These are phyloP conservation scores for Drosophila tsacasi DNA, from an alignment of 1,140 invertebrate species.

Conservation along the genomic window DNA sequence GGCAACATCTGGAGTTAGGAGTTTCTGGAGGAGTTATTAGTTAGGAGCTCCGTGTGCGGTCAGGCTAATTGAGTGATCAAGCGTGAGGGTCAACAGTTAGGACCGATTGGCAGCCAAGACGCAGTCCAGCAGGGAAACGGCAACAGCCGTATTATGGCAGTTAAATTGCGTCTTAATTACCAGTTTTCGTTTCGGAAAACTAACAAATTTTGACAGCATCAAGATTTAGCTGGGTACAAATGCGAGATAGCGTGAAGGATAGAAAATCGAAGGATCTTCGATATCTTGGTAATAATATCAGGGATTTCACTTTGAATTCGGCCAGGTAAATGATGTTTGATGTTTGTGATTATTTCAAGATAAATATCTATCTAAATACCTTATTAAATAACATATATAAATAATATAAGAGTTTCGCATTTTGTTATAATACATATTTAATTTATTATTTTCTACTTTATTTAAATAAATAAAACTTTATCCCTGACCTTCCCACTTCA, in stretches of 20 bases:
- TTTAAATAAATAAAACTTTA: neutral
- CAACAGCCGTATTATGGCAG: constrained; percentile 31
- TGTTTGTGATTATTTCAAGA: too few species aligned
- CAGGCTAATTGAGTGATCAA: constrained; percentile 64
- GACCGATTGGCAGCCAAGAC: constrained; percentile 18
- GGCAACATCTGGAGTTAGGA: constrained; percentile 51
- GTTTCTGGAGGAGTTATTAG: constrained; percentile 31
- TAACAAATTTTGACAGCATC: constrained; percentile 54
- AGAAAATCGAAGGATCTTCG: neutral
- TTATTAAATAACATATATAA: neutral
- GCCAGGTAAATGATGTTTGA: too few species aligned
- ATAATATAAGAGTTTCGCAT: too few species aligned
- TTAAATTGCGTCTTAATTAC: constrained; percentile 40
- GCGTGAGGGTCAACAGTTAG: constrained; percentile 57
- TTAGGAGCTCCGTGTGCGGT: constrained; percentile 47
- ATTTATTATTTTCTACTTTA: neutral
- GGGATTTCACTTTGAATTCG: constrained; percentile 6
- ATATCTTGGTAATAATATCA: neutral
- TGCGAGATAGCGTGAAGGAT: constrained; percentile 5
- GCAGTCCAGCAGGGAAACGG: neutral
- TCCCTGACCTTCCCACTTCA: constrained; percentile 8
- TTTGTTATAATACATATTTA: neutral
- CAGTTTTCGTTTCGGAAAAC: constrained; percentile 46
- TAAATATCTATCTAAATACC: neutral
- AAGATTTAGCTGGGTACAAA: constrained; percentile 41